Evolutionary conservation across 2,888 invertebrate species (phyloP), one percentile per base, ranked within the genome.

Genomic region (Stenodema calcarata): DNA sequence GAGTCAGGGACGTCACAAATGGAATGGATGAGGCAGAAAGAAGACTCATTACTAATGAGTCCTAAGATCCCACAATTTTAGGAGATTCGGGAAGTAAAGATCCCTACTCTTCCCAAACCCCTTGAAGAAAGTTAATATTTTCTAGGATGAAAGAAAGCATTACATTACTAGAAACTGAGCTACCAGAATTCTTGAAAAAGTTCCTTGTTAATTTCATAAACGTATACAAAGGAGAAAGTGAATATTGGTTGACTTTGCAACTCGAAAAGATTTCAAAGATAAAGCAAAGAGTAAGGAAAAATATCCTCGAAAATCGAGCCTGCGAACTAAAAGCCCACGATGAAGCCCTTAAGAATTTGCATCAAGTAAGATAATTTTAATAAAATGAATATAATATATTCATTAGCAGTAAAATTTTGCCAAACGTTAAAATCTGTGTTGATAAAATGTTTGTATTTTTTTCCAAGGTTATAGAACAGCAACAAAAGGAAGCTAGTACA

Each of bases 181-280:
- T 84, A 18, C 84, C 75, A 1, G 44, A 73, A 44, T 84, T 84
- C 35, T 44, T 84, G 73, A 73, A 47, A 35, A 12, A n/a, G 27
- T 75, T 84, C 27, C 2, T 44, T 2, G 44, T 42, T n/a, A 73
- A 75, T n/a, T 23, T 47, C 0, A 44, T 84, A 12, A 16, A 35
- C 27, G 73, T 73, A 3, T 47, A 73, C 14, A 70, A 84, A 75
- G 84, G 84, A 35, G 84, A 84, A 23, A 44, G 50, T 73, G 84
- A 84, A 73, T 84, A 84, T 47, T 84, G 84, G 84, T 35, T 84
- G 44, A 84, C 73, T 73, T 18, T 84, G n/a, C 84, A 84, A 47
- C 12, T 84, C 7, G 73, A 84, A 28, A 84, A 44, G 28, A 27
- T 84, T 14, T 11, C 73, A 1, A 73, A 44, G 44, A 35, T 73